Evolutionary conservation across 2,797 vertebrate genomes (phyloP), one percentile per base, ranked within the genome.

Genomic region (Chelon labrosus): DNA sequence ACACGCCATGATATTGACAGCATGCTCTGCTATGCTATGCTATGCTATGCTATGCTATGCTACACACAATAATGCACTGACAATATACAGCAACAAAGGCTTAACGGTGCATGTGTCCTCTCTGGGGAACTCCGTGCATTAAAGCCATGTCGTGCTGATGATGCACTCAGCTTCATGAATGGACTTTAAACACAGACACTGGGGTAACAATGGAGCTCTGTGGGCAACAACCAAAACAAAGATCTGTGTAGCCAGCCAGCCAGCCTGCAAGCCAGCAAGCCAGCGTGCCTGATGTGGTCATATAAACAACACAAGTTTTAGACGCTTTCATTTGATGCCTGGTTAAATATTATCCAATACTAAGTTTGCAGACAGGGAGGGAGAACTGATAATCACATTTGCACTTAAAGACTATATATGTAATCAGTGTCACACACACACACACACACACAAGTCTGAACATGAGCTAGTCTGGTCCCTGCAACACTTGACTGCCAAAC

Each of bases 101-200:
- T 25, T 12, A 22, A n/a, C 35, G 50, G 53, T 42, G 50, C 70
- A 75, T 42, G 20, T 58, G 37, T 8, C 42, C 60, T 49, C 67
- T 68, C 20, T n/a, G 50, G 70, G 58, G 56, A 49, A 80, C 68
- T 57, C 85, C 64, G 66, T 47, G 68, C 83, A 74, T 80, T 65
- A 50, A 54, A 84, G 80, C 61, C 22, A 65, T 37, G 65, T 55
- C 13, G 41, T 82, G 78, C 84, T 87, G 85, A 87, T 79, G 82
- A 86, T 86, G 89, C 89, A 89, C 90, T 90, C 68, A 25, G 60
- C 59, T 44, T 72, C 49, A 59, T 88, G 91, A 87, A 89, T 88
- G 81, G 78, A 86, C 82, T 87, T 70, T 19, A 67, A 73, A 79
- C 83, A 77, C 72, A 75, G 69, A 65, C 68, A 51, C 35, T 5